Conservation (phyloP, 2,113 vertebrate genomes). For the Mohoua ochrocephala region DNA sequence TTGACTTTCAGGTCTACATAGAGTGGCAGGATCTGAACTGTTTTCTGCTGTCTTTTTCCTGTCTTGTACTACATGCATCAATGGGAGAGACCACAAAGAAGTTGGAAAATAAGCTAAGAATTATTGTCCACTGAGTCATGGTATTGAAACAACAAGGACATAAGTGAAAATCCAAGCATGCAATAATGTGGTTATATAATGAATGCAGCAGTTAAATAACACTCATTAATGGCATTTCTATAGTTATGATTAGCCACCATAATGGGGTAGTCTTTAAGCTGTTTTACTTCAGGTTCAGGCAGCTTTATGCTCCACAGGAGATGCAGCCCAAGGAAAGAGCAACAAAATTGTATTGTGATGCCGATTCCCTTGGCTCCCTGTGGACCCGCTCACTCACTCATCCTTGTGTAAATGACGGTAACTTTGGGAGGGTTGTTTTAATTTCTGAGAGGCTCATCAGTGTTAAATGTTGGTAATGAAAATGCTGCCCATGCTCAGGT, state of each 20-base stretch:
- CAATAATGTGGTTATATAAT: background rate
- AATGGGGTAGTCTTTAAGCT: background rate
- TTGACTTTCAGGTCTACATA: background rate
- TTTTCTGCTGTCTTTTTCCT: background rate
- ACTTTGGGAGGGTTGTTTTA: background rate
- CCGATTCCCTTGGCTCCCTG: background rate
- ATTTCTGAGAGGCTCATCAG: background rate
- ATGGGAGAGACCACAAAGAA: background rate
- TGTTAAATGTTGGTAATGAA: background rate
- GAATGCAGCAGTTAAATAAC: background rate
- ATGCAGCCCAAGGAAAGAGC: background rate
- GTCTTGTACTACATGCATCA: background rate
- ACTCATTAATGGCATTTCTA: background rate
- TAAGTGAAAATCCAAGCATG: background rate
- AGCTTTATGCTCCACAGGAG: background rate
- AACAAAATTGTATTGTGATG: background rate
- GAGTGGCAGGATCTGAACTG: background rate
- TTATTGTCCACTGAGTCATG: background rate
- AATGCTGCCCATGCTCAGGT: background rate
- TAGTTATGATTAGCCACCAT: background rate
- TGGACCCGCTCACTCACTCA: background rate
- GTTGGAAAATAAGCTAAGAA: background rate
- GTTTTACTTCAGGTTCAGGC: background rate
- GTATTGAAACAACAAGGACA: background rate
- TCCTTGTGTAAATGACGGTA: background rate